Evolutionary conservation across 1,140 invertebrate genomes (phyloP).

Genomic region (Drosophila navojoa): DNA sequence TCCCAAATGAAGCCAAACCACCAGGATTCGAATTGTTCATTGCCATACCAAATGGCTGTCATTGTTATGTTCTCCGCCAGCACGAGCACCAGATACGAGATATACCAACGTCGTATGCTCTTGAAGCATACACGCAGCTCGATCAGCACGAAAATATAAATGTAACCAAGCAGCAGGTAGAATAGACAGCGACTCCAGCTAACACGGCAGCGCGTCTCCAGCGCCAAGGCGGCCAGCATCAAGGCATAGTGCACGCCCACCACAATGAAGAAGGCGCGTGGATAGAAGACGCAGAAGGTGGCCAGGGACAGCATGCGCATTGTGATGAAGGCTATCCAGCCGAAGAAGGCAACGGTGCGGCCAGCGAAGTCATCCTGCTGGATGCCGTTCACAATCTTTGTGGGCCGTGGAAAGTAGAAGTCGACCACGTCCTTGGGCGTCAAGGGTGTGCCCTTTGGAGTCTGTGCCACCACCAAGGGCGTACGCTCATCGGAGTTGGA

Average conservation of each 20-base stretch:
- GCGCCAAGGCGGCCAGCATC: conserved; percentile 86
- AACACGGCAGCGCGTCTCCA: conserved; percentile 86
- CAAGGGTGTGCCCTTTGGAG: conserved; percentile 40
- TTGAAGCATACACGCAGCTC: conserved; percentile 91
- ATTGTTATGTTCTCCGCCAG: conserved; percentile 88
- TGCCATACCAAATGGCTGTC: conserved; percentile 87
- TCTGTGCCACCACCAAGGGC: conserved; percentile 37
- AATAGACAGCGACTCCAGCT: conserved; percentile 85
- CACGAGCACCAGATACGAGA: conserved; percentile 87
- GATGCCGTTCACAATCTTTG: conserved; percentile 85
- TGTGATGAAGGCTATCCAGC: conserved; percentile 89
- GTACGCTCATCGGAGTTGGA: conserved; percentile 39
- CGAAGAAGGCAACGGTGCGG: conserved; percentile 87
- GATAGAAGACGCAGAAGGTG: conserved; percentile 88
- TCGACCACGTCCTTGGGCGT: conserved; percentile 81
- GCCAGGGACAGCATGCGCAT: conserved; percentile 88
- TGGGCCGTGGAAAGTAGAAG: conserved; percentile 76
- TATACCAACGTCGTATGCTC: conserved; percentile 87
- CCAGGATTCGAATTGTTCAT: conserved; percentile 86
- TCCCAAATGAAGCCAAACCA: conserved; percentile 86
- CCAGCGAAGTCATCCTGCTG: conserved; percentile 89
- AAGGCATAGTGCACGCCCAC: conserved; percentile 86
- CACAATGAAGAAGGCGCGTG: conserved; percentile 85
- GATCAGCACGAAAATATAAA: conserved; percentile 89
- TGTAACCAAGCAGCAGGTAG: conserved; percentile 88